Evolutionary conservation across 2,888 invertebrate genomes (phyloP).

Genomic region (Drosophila subquinaria): DNA sequence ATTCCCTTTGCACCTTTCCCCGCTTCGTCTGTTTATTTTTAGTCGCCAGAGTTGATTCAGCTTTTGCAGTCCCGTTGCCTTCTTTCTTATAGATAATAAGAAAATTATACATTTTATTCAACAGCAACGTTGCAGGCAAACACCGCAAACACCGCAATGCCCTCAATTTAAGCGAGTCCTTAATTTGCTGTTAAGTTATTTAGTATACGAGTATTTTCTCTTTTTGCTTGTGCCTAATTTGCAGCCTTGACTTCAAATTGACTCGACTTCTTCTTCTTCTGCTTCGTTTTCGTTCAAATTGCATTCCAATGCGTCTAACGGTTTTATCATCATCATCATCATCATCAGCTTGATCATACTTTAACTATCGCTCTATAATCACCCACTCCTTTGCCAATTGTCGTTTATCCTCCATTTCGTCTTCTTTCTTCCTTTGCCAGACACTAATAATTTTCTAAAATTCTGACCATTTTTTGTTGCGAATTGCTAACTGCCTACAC

Average conservation of each 20-base stretch:
- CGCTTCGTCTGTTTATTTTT: slow-evolving; percentile 9
- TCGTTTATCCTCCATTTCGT: slow-evolving; percentile 64
- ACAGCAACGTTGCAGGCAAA: slow-evolving; percentile 46
- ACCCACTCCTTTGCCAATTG: slow-evolving; percentile 59
- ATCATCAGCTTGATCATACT: slow-evolving; percentile 21
- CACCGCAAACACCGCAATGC: slow-evolving; percentile 81
- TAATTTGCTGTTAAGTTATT: slow-evolving; percentile 79
- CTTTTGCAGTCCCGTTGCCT: slow-evolving; percentile 56
- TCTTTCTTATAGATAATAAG: slow-evolving; percentile 76
- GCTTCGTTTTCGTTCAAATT: slow-evolving; percentile 41
- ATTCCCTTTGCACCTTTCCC: slow-evolving; percentile 18
- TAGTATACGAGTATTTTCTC: slow-evolving; percentile 51
- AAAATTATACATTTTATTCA: slow-evolving; percentile 81
- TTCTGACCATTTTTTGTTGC: slow-evolving; percentile 32
- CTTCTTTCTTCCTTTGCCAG: slow-evolving; percentile 40
- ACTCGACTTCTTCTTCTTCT: slow-evolving; percentile 8
- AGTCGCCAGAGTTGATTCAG: slow-evolving; percentile 13
- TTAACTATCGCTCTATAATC: slow-evolving; percentile 44
- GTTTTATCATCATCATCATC: slow-evolving; percentile 56
- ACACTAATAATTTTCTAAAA: slow-evolving; percentile 72
- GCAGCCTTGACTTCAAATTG: slow-evolving; percentile 57
- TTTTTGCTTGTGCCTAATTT: slow-evolving; percentile 52
- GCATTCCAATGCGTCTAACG: slow-evolving; percentile 80
- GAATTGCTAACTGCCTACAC: slow-evolving; percentile 27
- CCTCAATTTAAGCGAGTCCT: slow-evolving; percentile 73